Percentiles rank a stretch among this genome's conserved stretches.
Evolutionary conservation across 2,888 invertebrate genomes (phyloP).

Genomic region (Epistrophe eligans): DNA sequence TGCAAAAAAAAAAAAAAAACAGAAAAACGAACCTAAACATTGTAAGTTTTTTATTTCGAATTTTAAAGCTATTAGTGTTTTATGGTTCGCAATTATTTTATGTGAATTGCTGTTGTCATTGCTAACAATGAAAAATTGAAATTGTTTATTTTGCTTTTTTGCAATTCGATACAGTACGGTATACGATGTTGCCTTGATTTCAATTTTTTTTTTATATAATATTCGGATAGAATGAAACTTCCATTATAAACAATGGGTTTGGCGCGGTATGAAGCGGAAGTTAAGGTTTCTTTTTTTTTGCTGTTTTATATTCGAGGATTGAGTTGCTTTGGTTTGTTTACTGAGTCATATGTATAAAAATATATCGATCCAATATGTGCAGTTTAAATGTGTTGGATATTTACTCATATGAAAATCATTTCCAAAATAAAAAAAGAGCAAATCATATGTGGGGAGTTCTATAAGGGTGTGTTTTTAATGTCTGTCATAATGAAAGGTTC

Average conservation of each 20-base stretch:
- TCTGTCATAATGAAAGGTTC: slow-evolving; percentile 1
- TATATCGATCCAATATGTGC: slow-evolving; percentile 50
- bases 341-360: slow-evolving; percentile 36
- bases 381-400: slow-evolving; percentile 33
- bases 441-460: not conserved
- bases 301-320: not conserved
- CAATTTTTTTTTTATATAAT: slow-evolving; percentile 2
- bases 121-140: slow-evolving; percentile 64
- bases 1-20: slow-evolving; percentile 16
- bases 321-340: slow-evolving; percentile 53
- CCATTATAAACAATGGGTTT: slow-evolving; percentile 48
- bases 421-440: not conserved
- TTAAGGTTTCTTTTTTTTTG: not conserved
- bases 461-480: slow-evolving; percentile 22
- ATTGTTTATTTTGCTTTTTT: slow-evolving; percentile 41
- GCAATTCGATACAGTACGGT: slow-evolving; percentile 49
- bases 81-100: slow-evolving; percentile 60
- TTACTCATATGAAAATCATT: slow-evolving; percentile 38
- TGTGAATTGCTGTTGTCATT: slow-evolving; percentile 49
- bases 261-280: slow-evolving; percentile 26
- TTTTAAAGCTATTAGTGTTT: slow-evolving; percentile 43
- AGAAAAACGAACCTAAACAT: not conserved
- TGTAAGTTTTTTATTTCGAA: slow-evolving; percentile 29
- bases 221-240: slow-evolving; percentile 46
- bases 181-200: slow-evolving; percentile 4